Conservation (phyloP, 2,888 invertebrate species). For the Salticus scenicus region DNA sequence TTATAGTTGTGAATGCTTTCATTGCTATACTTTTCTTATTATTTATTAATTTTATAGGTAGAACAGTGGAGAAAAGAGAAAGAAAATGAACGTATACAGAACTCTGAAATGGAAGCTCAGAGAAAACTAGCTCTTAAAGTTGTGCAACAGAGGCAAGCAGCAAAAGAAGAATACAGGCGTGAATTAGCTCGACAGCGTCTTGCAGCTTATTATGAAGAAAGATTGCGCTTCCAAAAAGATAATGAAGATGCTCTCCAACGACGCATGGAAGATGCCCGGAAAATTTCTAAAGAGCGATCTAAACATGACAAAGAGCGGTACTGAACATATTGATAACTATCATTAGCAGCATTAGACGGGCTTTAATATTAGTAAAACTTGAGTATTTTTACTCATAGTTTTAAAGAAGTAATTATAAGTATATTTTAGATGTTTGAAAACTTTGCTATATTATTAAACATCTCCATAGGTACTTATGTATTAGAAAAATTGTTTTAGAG, state of each 20-base stretch:
- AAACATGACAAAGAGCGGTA: conserved; percentile 69
- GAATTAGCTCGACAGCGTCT: conserved; percentile 62
- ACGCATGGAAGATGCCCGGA: conserved; percentile 63
- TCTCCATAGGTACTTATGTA: neutral
- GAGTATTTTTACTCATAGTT: too few relatives aligned
- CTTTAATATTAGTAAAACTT: neutral
- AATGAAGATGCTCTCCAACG: conserved; percentile 65
- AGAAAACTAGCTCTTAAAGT: conserved; percentile 57
- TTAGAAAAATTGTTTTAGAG: neutral
- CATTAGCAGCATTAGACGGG: neutral
- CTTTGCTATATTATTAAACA: neutral
- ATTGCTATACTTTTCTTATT: too few relatives aligned
- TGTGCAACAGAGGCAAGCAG: conserved; percentile 65
- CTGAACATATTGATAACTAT: conserved; percentile 1
- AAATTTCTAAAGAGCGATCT: conserved; percentile 55
- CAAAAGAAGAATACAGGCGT: conserved; percentile 63
- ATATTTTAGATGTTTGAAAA: neutral
- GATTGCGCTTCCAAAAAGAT: conserved; percentile 61
- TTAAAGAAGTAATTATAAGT: neutral
- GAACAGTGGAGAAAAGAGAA: conserved; percentile 69
- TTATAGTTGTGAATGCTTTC: too few relatives aligned
- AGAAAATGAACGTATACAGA: conserved; percentile 61
- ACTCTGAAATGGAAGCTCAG: conserved; percentile 67
- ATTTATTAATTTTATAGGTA: conserved; percentile 47
- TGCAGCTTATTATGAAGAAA: conserved; percentile 59